These are phyloP conservation scores for Strigamia maritima DNA, from an alignment of 2,888 invertebrate genomes.

Conservation along the genomic window DNA sequence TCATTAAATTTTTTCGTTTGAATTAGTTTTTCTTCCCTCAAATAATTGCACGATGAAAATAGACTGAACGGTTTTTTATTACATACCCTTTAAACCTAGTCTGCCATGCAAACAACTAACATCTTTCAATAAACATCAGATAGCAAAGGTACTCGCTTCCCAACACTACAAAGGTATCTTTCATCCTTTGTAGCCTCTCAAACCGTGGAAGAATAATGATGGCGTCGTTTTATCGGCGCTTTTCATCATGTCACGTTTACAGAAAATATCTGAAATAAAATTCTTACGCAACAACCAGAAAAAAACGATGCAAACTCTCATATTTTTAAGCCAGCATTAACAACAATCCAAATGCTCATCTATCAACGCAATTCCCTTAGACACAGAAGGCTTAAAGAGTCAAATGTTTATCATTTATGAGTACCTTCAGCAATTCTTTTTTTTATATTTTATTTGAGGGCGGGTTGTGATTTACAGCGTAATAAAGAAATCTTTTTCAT, in stretches of 20 bases:
- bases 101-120: neutral
- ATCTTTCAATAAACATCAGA: constrained; percentile 18
- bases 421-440: neutral
- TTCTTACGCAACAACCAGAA: neutral
- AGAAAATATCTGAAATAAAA: neutral
- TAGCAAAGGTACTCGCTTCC: neutral
- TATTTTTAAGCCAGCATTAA: neutral
- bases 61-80: neutral
- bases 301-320: neutral
- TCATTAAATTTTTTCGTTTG: too few relatives aligned
- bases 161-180: neutral
- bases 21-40: too few relatives aligned
- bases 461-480: neutral
- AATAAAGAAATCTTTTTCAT: constrained; percentile 31
- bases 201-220: neutral
- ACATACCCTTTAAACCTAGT: neutral
- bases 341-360: neutral
- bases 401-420: constrained; percentile 26
- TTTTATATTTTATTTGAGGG: neutral
- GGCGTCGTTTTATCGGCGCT: neutral
- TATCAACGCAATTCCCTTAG: constrained; percentile 15
- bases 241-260: constrained; percentile 13
- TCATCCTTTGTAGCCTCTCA: constrained; percentile 2
- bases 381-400: neutral
- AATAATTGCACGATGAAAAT: too few relatives aligned